Evolutionary conservation across 1,140 invertebrate species (phyloP).

Genomic region (Papilio aristodemus): DNA sequence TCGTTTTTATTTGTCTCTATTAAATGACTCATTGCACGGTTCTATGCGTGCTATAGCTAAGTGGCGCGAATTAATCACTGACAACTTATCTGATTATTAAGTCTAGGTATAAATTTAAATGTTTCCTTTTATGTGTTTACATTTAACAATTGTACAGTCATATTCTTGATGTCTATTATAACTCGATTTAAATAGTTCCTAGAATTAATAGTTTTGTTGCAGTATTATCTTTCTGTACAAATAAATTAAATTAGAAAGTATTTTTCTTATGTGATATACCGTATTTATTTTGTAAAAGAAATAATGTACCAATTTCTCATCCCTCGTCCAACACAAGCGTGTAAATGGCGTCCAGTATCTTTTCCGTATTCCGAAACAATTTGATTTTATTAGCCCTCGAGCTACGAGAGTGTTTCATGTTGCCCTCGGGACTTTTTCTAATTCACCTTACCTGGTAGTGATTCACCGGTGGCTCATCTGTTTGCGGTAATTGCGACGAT

Average conservation of each 20-base stretch:
- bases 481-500: slow-evolving; percentile 30
- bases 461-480: slow-evolving; percentile 29
- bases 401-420: slow-evolving; percentile 24
- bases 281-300: neutral
- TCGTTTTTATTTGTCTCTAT: neutral
- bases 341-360: slow-evolving; percentile 9
- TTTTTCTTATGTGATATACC: neutral
- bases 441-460: slow-evolving; percentile 30
- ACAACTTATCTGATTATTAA: neutral
- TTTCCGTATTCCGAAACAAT: slow-evolving; percentile 30
- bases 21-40: neutral
- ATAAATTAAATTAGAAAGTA: too few species aligned
- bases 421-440: slow-evolving; percentile 32
- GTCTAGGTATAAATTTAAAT: neutral
- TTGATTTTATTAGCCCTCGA: slow-evolving; percentile 29
- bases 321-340: neutral
- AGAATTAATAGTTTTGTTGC: neutral
- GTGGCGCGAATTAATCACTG: neutral
- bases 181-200: neutral
- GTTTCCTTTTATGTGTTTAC: neutral
- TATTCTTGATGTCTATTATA: too few species aligned
- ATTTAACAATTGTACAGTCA: neutral
- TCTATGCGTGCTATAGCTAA: neutral
- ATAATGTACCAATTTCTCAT: slow-evolving; percentile 3
- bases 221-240: too few species aligned